Evolutionary conservation across 2,797 vertebrate genomes (phyloP).

Genomic region (Microhierax caerulescens): DNA sequence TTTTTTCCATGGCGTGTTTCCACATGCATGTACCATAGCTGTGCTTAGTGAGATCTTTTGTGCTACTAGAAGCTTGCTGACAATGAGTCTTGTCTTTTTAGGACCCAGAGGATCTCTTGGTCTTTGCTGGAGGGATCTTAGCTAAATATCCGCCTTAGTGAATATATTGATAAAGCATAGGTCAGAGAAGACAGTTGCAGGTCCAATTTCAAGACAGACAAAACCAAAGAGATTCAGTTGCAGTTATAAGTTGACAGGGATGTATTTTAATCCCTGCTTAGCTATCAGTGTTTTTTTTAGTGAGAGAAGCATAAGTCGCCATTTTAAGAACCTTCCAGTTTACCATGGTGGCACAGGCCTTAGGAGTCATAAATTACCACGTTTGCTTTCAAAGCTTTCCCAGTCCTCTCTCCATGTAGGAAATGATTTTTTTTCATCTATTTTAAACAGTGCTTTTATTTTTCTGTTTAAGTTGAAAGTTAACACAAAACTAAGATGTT

Average conservation of each 20-base stretch:
- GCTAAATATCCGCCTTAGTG: neutral
- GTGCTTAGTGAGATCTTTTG: neutral
- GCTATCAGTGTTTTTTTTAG: neutral
- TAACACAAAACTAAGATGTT: neutral
- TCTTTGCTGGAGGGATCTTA: neutral
- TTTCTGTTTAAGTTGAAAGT: neutral
- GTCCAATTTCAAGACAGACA: neutral
- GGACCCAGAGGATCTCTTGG: neutral
- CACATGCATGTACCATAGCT: neutral
- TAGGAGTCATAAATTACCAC: neutral
- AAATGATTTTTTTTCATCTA: neutral
- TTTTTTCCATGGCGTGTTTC: neutral
- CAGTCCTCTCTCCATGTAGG: neutral
- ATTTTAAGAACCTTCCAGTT: neutral
- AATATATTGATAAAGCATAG: neutral
- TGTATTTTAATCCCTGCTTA: neutral
- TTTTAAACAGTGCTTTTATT: neutral
- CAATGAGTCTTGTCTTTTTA: neutral
- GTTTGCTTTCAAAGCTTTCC: neutral
- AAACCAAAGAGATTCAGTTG: neutral
- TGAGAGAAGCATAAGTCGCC: neutral
- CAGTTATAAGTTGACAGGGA: neutral
- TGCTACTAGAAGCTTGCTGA: neutral
- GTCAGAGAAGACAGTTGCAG: neutral
- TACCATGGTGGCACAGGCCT: neutral